Base-by-base conservation (phyloP, 2,888 invertebrate species). In the Ecliptopera silaceata region DNA sequence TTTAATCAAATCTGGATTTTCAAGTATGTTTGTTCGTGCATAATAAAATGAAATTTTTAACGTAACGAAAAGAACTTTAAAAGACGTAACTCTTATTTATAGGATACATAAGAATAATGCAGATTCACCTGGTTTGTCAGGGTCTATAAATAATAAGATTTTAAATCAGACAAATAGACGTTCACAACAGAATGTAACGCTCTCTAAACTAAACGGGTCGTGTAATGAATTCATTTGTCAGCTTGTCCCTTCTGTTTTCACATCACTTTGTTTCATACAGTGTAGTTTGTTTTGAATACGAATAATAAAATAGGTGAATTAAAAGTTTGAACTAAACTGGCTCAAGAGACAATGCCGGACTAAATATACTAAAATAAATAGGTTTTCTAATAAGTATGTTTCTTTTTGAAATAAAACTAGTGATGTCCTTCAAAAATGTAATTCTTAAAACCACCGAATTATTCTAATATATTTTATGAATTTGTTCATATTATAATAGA, bases 191-290 rank as follows among this genome's bases (percentile, higher is more conserved):
- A 51, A 47, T 13, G 31, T 48, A 45, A 51, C 29, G 20, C 13
- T 49, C 17, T 18, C 38, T 45, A 26, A 49, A 45, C 48, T 48
- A 45, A 55, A 59, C 50, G 56, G 36, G 41, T 34, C 46, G 29
- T 52, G 49, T 60, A 49, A 59, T 51, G 54, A 42, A 41, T 53
- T 46, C 41, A 59, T 55, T 51, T 51, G 36, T 51, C 36, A 47
- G 42, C 5, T n/a, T 45, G 45, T 36, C 46, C 46, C 13, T 42
- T 41, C 5, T 47, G 50, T 46, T 43, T 31, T 45, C 12, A 38
- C 44, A 20, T 45, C 13, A 20, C 45, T 38, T 38, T 36, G 10
- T 44, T 22, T 22, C n/a, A n/a, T n/a, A 13, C 12, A 3, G 8
- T 20, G 8, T 41, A 41, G n/a, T 34, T 8, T 1, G 11, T 15